phyloP scores from a whole-genome alignment of 1,140 invertebrate species.

The Zaprionus tsacasi region DNA sequence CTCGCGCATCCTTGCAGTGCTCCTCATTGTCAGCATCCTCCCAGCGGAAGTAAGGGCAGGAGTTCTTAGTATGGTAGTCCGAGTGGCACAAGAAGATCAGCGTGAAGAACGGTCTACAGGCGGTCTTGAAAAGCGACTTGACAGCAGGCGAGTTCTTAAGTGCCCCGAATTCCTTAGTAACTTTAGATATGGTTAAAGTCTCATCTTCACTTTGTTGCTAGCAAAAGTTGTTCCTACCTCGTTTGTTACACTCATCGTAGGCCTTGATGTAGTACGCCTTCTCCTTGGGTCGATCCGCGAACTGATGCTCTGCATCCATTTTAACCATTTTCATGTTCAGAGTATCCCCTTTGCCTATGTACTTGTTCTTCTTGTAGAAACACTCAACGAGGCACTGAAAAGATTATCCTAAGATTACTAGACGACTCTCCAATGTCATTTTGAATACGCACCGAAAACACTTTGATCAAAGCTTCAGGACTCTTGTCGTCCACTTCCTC shows the following conservation, averaged over 20 bases:
- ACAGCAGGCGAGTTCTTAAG: constrained; percentile 34
- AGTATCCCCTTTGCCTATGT: constrained; percentile 60
- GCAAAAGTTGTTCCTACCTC: constrained; percentile 29
- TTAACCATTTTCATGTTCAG: constrained; percentile 78
- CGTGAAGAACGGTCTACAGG: constrained; percentile 63
- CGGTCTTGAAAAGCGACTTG: constrained; percentile 38
- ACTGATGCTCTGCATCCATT: constrained; percentile 54
- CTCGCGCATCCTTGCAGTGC: constrained; percentile 18
- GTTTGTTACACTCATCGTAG: constrained; percentile 61
- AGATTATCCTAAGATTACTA: no score
- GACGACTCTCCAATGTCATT: neutral
- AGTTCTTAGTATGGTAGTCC: constrained; percentile 63
- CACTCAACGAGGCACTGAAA: constrained; percentile 70
- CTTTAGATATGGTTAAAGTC: neutral
- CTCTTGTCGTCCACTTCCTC: constrained; percentile 40
- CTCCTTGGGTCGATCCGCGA: constrained; percentile 57
- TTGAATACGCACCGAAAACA: constrained; percentile 58
- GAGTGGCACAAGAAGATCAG: constrained; percentile 57
- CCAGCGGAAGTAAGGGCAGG: constrained; percentile 74
- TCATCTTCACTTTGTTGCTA: neutral
- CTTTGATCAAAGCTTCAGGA: constrained; percentile 35
- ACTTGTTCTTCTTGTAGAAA: constrained; percentile 67
- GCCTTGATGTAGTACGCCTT: constrained; percentile 56
- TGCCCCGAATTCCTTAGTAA: constrained; percentile 4
- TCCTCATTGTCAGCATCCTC: constrained; percentile 22